Base-by-base conservation (phyloP, 53 echinoderm and acorn worm genomes). In the Crossaster papposus region DNA sequence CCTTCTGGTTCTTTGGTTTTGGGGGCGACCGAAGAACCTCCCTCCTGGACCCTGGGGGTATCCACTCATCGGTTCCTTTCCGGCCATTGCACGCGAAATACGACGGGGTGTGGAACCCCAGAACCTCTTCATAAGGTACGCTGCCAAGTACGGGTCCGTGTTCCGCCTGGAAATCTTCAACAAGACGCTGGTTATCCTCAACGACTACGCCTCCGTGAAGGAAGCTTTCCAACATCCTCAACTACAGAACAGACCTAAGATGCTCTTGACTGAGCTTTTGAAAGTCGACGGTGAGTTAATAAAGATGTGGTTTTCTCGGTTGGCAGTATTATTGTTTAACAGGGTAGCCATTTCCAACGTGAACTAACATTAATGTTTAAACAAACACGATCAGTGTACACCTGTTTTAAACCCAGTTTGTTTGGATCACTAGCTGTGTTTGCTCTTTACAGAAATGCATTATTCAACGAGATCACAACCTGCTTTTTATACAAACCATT, bases 151-250 rank as follows among this genome's bases (percentile, higher is more conserved):
- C 83, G 90, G 90, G 23, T 64, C 72, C 4, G 64, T 82, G 26
- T 82, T 90, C 30, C 82, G 75, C 29, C 44, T 90, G 82, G 63
- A 58, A 37, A 29, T 90, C 20, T 22, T 82, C 30, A 77, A 77
- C 71, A 82, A 74, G 62, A 53, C 83, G 0, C 51, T 90, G 6
- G 76, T 82, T 18, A 65, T 90, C 22, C 76, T 90, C 38, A 90
- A 90, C 38, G 82, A 90, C 77, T 90, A 72, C 83, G 81, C 55
- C 30, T 82, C 90, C 36, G 72, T 83, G 11, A 90, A 76, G 32
- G 90, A 90, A 74, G 90, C 83, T 28, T 90, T 90, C 32, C 29
- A 18, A 9, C 51, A 90, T 63, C 82, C 82, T 15, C 55, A 83
- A 53, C 70, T 90, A 30, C 20, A 80, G 2, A 62, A 55, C 54